These are phyloP conservation scores for Polymixis lichenea DNA, from an alignment of 2,888 invertebrate genomes.

Conservation along the genomic window DNA sequence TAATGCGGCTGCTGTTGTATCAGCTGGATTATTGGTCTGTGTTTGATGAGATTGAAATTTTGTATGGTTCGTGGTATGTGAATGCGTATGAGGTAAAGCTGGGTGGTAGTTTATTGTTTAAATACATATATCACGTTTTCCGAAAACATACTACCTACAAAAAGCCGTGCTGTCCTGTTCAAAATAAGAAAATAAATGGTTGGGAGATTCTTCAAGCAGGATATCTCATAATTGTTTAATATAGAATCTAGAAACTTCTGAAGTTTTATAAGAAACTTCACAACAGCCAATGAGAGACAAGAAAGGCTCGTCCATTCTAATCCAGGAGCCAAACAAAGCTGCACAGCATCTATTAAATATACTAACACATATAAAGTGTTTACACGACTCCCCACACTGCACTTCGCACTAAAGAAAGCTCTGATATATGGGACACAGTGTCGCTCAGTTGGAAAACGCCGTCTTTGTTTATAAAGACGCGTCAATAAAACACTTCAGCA, in stretches of 20 bases:
- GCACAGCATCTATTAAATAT: conserved; percentile 20
- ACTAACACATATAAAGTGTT: conserved; percentile 31
- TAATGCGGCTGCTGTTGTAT: conserved; percentile 29
- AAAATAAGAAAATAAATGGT: too few species aligned
- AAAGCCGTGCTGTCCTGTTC: too few species aligned
- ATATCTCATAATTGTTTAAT: too few species aligned
- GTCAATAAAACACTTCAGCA: conserved; percentile 75
- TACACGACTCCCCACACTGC: conserved; percentile 37
- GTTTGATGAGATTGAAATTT: conserved; percentile 22
- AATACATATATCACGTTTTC: not conserved
- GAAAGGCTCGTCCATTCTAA: conserved; percentile 22
- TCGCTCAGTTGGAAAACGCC: conserved; percentile 58
- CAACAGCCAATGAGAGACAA: not conserved
- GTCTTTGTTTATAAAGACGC: conserved; percentile 64
- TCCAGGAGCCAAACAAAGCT: conserved; percentile 29
- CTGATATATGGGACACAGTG: conserved; percentile 41
- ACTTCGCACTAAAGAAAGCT: conserved; percentile 47
- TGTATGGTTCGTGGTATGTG: not conserved
- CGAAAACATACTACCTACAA: too few species aligned
- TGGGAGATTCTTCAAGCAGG: too few species aligned
- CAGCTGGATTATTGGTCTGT: conserved; percentile 3
- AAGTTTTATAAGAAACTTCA: too few species aligned
- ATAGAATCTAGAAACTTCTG: too few species aligned
- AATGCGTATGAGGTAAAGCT: not conserved
- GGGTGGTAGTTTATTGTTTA: not conserved